Conservation (phyloP, 2,797 vertebrate species). For the Atherinosoma microstoma region DNA sequence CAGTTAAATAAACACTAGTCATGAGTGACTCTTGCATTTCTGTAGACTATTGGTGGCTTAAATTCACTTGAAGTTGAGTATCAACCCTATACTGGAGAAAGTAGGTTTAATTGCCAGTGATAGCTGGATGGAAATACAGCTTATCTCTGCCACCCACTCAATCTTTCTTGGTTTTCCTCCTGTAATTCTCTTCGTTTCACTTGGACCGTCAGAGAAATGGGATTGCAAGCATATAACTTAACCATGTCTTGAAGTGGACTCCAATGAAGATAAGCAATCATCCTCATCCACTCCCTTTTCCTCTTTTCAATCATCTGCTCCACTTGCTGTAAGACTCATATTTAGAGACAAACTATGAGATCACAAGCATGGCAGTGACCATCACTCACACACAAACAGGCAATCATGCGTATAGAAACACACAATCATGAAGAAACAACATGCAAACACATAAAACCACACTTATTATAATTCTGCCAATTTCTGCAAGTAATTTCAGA, state of each 20-base stretch:
- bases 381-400: conserved; percentile 13
- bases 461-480: conserved; percentile 66
- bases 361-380: conserved; percentile 34
- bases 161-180: conserved; percentile 38
- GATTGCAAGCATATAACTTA: conserved; percentile 35
- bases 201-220: conserved; percentile 51
- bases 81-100: conserved; percentile 54
- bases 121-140: conserved; percentile 58
- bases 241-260: conserved; percentile 34
- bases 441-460: conserved; percentile 49
- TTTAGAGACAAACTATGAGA: conserved; percentile 51
- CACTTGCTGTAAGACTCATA: conserved; percentile 53
- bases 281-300: conserved; percentile 19
- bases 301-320: conserved; percentile 21
- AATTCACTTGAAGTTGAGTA: conserved; percentile 59
- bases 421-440: conserved; percentile 38
- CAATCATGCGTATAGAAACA: conserved; percentile 18
- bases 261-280: conserved; percentile 47
- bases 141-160: conserved; percentile 66
- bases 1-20: conserved; percentile 30
- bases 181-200: conserved; percentile 44
- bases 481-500: conserved; percentile 75
- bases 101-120: conserved; percentile 64
- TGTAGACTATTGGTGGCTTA: conserved; percentile 52
- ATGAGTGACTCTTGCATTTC: conserved; percentile 41